These are phyloP conservation scores for Ibycter americanus DNA, from an alignment of 2,797 vertebrate species.

Conservation along the genomic window DNA sequence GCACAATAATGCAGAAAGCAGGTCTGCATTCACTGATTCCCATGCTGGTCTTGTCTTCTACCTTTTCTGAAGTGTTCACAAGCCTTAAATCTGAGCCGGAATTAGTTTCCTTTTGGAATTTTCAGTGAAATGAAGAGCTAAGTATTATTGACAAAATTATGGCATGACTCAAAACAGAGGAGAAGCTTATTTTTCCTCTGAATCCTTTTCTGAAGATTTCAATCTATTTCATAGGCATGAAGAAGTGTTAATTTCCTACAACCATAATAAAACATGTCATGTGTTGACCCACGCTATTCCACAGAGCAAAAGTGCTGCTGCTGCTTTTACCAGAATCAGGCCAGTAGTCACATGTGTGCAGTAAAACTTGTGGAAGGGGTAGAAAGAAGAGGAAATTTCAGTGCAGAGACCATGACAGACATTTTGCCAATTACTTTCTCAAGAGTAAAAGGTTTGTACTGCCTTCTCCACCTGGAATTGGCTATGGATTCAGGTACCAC, in stretches of 20 bases:
- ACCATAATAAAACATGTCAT: accelerated
- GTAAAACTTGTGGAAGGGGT: neutral
- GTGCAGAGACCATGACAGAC: neutral
- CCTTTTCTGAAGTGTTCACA: neutral
- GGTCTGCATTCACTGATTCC: neutral
- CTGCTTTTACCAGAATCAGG: neutral
- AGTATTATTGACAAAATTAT: neutral
- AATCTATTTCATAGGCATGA: neutral
- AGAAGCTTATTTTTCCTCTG: neutral
- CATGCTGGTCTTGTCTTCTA: neutral
- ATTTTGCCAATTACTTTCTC: neutral
- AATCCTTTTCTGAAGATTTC: neutral
- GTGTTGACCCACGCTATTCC: neutral
- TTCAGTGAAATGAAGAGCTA: neutral
- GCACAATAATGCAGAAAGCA: neutral
- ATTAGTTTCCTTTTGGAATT: neutral
- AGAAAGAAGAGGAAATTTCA: neutral
- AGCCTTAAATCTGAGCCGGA: neutral
- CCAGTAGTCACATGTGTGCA: neutral
- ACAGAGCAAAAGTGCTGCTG: neutral
- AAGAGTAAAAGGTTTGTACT: neutral
- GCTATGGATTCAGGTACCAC: neutral
- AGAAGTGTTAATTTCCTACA: neutral
- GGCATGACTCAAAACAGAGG: neutral
- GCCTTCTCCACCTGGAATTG: neutral